phyloP scores from a whole-genome alignment of 2,888 invertebrate genomes.

The Chesias legatella region DNA sequence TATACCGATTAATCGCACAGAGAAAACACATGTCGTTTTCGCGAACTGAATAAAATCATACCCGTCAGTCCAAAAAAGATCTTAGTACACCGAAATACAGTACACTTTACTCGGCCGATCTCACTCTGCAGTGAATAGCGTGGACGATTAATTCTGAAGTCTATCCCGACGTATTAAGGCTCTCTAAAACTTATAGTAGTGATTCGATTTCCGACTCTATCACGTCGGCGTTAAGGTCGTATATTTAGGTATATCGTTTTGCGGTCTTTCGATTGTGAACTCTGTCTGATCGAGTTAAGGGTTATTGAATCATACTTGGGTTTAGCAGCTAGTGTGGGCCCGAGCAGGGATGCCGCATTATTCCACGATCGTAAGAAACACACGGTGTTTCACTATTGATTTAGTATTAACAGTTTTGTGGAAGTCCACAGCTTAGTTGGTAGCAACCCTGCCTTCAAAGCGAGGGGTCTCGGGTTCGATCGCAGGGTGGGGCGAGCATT shows the following conservation, averaged over 20 bases:
- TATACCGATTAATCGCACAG: conserved; percentile 25
- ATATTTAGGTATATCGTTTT: too few relatives aligned
- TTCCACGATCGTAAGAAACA: conserved; percentile 21
- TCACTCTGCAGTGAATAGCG: neutral
- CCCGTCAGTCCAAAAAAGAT: conserved; percentile 9
- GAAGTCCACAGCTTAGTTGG: neutral
- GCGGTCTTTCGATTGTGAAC: conserved; percentile 11
- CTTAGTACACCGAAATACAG: conserved; percentile 12
- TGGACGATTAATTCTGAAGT: conserved; percentile 7
- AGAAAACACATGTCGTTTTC: conserved; percentile 23
- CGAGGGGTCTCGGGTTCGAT: too few relatives aligned
- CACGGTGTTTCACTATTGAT: conserved; percentile 17
- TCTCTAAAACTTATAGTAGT: neutral
- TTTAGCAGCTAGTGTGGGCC: conserved; percentile 6
- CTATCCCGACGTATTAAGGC: conserved; percentile 6
- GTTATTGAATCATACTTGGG: conserved; percentile 6
- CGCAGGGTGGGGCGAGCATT: too few relatives aligned
- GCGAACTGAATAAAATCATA: conserved; percentile 18
- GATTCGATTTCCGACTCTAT: conserved; percentile 5
- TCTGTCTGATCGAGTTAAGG: conserved; percentile 13
- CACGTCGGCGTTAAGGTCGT: neutral
- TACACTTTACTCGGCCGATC: neutral
- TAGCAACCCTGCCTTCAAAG: too few relatives aligned
- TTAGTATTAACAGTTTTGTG: conserved; percentile 11
- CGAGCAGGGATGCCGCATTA: conserved; percentile 22